phyloP scores from a whole-genome alignment of 2,113 vertebrate species.

The Cacatua alba region DNA sequence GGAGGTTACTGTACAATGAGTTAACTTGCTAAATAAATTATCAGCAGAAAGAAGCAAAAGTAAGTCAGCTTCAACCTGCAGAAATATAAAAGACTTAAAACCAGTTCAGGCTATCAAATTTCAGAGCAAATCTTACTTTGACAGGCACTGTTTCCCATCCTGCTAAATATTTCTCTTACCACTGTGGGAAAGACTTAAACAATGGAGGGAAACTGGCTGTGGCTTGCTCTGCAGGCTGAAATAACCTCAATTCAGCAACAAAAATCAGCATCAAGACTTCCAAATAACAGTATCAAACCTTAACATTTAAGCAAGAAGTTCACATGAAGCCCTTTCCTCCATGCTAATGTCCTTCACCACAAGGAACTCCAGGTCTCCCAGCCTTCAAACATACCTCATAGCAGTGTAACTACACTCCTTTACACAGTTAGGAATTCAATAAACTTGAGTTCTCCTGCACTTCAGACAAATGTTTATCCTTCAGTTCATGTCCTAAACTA shows the following conservation, averaged over 20 bases:
- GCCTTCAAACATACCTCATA: neutral
- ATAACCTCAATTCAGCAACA: neutral
- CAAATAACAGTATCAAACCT: neutral
- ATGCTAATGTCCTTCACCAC: neutral
- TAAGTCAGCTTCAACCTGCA: neutral
- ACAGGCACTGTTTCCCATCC: conserved; percentile 10
- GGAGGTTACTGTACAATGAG: neutral
- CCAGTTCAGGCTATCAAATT: neutral
- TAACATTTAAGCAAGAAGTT: neutral
- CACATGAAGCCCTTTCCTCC: neutral
- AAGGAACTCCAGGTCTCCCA: neutral
- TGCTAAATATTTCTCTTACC: conserved; percentile 20
- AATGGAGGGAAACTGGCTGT: conserved; percentile 21
- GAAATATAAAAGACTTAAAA: neutral
- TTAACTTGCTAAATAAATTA: neutral
- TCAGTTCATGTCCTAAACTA: neutral
- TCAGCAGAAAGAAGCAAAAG: neutral
- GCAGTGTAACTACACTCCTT: neutral
- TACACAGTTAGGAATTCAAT: neutral
- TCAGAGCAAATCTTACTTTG: conserved; percentile 12
- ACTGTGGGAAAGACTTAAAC: conserved; percentile 1
- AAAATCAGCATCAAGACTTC: neutral
- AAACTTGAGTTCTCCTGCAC: neutral
- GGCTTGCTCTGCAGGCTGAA: neutral
- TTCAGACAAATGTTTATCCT: neutral